phyloP scores from a whole-genome alignment of 2,888 invertebrate genomes.

The Drosophila gaucha region DNA sequence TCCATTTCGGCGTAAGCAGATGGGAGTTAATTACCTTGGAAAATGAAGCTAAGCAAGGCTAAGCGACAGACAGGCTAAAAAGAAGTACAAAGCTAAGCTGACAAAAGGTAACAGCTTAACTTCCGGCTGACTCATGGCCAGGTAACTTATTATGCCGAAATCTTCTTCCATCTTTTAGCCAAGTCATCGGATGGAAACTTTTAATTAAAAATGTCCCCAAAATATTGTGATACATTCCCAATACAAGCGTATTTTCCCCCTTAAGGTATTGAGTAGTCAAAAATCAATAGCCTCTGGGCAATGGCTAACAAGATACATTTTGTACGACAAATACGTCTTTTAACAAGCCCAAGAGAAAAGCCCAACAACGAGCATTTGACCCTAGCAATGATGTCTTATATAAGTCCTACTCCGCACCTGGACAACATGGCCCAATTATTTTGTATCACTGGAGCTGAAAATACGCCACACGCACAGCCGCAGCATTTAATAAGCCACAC shows the following conservation, averaged over 20 bases:
- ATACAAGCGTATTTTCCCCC: constrained; percentile 12
- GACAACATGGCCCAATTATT: constrained; percentile 68
- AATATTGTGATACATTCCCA: constrained; percentile 10
- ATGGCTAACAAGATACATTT: constrained; percentile 38
- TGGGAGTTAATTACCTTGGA: constrained; percentile 41
- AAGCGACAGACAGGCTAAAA: not conserved
- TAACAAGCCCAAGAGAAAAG: no score
- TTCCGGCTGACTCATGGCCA: constrained; percentile 40
- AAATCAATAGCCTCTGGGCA: constrained; percentile 45
- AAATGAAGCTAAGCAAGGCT: not conserved
- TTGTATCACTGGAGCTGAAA: constrained; percentile 74
- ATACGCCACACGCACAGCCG: constrained; percentile 45
- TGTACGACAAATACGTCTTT: constrained; percentile 3
- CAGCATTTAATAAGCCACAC: constrained; percentile 66
- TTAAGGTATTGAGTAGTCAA: constrained; percentile 19
- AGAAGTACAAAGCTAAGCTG: constrained; percentile 5
- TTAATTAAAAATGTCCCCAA: constrained; percentile 56
- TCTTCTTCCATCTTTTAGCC: constrained; percentile 26
- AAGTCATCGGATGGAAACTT: constrained; percentile 46
- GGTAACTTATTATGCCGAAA: constrained; percentile 22
- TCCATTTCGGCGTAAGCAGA: constrained; percentile 17
- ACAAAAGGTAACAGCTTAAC: constrained; percentile 20
- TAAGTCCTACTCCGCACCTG: constrained; percentile 35
- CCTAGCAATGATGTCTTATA: constrained; percentile 21
- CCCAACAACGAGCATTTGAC: constrained; percentile 29